phyloP scores from a whole-genome alignment of 2,888 invertebrate species.

The Gandaritis pyraliata region DNA sequence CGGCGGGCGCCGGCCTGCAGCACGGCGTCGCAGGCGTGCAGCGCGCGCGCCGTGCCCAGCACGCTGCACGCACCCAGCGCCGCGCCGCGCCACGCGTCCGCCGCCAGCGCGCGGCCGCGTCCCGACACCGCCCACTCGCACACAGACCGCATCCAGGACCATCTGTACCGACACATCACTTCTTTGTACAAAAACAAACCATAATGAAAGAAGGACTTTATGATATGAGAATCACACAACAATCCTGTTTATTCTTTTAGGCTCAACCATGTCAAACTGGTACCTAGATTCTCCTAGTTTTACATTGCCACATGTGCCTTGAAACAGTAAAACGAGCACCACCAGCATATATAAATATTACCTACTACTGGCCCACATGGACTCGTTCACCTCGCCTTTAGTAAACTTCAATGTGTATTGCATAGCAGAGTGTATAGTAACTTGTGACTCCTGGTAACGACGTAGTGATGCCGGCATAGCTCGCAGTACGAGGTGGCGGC shows the following conservation, averaged over 20 bases:
- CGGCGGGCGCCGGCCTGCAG: constrained; percentile 73
- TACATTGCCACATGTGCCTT: no score
- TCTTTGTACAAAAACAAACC: no score
- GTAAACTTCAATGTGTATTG: no score
- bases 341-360: no score
- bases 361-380: no score
- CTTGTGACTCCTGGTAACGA: constrained; percentile 77
- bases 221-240: no score
- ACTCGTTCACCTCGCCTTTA: no score
- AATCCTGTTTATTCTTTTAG: no score
- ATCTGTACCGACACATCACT: constrained; percentile 54
- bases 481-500: constrained; percentile 79
- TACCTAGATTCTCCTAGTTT: no score
- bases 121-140: constrained; percentile 72
- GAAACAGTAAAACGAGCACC: no score
- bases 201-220: no score
- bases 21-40: constrained; percentile 77
- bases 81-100: constrained; percentile 72
- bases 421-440: constrained; percentile 38
- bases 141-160: constrained; percentile 74
- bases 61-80: constrained; percentile 72
- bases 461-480: constrained; percentile 76
- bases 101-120: constrained; percentile 72
- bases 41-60: constrained; percentile 77
- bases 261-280: no score